Conservation (phyloP, 1,140 invertebrate genomes). For the Drosophila lacteicornis region DNA sequence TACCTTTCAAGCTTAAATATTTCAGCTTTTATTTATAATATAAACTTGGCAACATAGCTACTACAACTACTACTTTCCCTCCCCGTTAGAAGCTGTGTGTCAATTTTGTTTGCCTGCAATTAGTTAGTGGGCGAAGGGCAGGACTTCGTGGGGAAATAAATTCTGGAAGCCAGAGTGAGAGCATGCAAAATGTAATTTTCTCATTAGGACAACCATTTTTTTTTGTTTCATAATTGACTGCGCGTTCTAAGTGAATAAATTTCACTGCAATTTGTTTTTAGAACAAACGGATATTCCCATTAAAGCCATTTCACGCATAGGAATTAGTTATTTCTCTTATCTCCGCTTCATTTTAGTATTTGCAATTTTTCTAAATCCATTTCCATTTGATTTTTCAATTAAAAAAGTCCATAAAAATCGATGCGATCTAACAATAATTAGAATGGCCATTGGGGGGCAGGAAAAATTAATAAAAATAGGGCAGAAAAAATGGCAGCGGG, state of each 20-base stretch:
- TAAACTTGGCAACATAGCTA: neutral
- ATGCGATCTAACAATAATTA: slow-evolving; percentile 56
- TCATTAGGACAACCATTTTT: slow-evolving; percentile 63
- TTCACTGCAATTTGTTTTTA: slow-evolving; percentile 17
- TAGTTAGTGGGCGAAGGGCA: slow-evolving; percentile 43
- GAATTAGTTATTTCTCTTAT: slow-evolving; percentile 15
- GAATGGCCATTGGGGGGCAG: slow-evolving; percentile 20
- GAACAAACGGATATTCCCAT: slow-evolving; percentile 1
- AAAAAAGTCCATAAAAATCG: slow-evolving; percentile 45
- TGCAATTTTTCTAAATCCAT: slow-evolving; percentile 46
- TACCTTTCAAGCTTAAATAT: neutral
- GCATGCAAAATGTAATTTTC: slow-evolving; percentile 71
- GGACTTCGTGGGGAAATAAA: slow-evolving; percentile 18
- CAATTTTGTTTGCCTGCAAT: slow-evolving; percentile 73
- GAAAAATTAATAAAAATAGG: slow-evolving; percentile 50
- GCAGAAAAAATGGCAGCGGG: neutral
- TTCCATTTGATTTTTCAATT: slow-evolving; percentile 55
- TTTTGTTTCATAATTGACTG: slow-evolving; percentile 41
- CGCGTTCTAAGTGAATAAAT: slow-evolving; percentile 48
- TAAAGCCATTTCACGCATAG: slow-evolving; percentile 4
- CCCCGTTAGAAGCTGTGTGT: slow-evolving; percentile 7
- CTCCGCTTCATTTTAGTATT: slow-evolving; percentile 21
- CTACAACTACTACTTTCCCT: neutral
- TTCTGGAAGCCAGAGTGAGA: slow-evolving; percentile 15
- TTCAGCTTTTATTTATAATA: neutral